A percentile compares a stretch with the other conserved stretches of the same genome.
These are phyloP conservation scores for western clawed frog (Xenopus tropicalis) DNA, from an alignment of 2,113 vertebrate genomes.

Conservation along the genomic window DNA sequence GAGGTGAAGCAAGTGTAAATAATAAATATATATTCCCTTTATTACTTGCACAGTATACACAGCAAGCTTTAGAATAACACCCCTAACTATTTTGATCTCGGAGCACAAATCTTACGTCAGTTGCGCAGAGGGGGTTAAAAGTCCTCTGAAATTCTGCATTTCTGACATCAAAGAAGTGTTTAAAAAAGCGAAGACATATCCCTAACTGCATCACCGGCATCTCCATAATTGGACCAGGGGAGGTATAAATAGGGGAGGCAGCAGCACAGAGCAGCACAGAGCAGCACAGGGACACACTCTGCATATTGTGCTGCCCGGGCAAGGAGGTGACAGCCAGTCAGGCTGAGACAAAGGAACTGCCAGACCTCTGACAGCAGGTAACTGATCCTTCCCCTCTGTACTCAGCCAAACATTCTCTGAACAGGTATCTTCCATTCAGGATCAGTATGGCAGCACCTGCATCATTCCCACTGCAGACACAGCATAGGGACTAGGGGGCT, in stretches of 20 bases:
- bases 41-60: no score
- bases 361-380: neutral
- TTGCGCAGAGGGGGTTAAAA: slow-evolving; percentile 26
- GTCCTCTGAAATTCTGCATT: slow-evolving; percentile 48
- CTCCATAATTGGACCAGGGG: slow-evolving; percentile 61
- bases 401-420: neutral
- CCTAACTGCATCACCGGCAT: slow-evolving; percentile 62
- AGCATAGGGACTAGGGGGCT: no score
- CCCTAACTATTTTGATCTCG: neutral
- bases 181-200: slow-evolving; percentile 49
- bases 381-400: slow-evolving; percentile 17
- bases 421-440: no score
- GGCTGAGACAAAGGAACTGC: neutral
- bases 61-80: no score
- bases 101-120: neutral
- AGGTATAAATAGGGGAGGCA: slow-evolving; percentile 55
- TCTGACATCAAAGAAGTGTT: slow-evolving; percentile 62
- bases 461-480: no score
- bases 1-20: no score
- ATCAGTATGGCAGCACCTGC: no score
- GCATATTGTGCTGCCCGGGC: neutral
- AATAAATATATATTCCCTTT: no score
- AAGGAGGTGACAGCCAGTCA: neutral
- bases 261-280: slow-evolving; percentile 41
- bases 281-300: slow-evolving; percentile 4